Evolutionary conservation across 2,888 invertebrate species (phyloP), one percentile per base, ranked within the genome.

Genomic region (Microplitis manilae): DNA sequence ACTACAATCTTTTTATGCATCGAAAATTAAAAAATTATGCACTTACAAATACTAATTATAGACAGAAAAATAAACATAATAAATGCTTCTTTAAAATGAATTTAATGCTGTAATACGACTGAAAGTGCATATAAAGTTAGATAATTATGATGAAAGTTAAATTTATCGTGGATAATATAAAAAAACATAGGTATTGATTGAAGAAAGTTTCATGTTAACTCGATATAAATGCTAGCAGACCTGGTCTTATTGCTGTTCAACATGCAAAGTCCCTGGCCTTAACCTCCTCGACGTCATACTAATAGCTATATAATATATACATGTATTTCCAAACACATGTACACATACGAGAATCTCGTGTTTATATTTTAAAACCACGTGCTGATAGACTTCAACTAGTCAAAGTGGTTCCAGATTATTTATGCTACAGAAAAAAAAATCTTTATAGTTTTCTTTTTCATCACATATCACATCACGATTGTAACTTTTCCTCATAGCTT

Each of bases 211-310:
- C 68, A 40, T 77, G 77, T 77, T 77, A 68, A 73, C 73, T 68
- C 73, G 73, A 68, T 77, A 62, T 73, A 38, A 61, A 67, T 50
- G 40, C 65, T 67, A n/a, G 72, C 67, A 68, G 30, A 68, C 69
- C 68, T 39, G 62, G 73, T 60, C 68, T 81, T 77, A 81, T 76
- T 81, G 72, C 77, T 74, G 50, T 71, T 61, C 74, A 70, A 69
- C 80, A 79, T 77, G 80, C 79, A 75, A 50, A 80, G 76, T 69
- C 68, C 60, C 41, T 76, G 81, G 79, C 80, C 80, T 81, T 81
- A 81, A 81, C 79, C 81, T 79, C 79, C 75, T 67, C 50, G 71
- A 73, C 73, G 41, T 73, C 62, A 73, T 40, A 50, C 50, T 40
- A 64, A 73, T 73, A 64, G 64, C 30, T 30, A 30, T 30, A 38